Evolutionary conservation across 2,888 invertebrate genomes (phyloP).

Genomic region (Tenthredo mesomela): DNA sequence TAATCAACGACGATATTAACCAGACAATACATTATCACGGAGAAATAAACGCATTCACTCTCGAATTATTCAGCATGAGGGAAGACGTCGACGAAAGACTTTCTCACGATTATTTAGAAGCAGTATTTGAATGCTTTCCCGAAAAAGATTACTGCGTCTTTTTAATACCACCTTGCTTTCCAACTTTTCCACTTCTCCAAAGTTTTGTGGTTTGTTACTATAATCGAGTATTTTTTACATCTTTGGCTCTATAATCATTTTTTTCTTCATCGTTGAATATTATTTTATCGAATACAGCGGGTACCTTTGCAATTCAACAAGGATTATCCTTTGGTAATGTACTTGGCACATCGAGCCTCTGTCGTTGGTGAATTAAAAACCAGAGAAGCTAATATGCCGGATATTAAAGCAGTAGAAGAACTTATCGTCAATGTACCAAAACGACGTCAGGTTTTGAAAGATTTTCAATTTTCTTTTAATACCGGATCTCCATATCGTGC

Average conservation of each 20-base stretch:
- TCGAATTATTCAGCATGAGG: slow-evolving; percentile 82
- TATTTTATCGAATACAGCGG: slow-evolving; percentile 60
- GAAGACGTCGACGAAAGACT: slow-evolving; percentile 80
- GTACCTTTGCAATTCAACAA: slow-evolving; percentile 72
- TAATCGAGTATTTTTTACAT: neutral
- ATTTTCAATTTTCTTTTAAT: slow-evolving; percentile 64
- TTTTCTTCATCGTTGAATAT: no score
- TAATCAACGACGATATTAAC: neutral
- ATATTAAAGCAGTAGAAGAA: slow-evolving; percentile 59
- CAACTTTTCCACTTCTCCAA: slow-evolving; percentile 80
- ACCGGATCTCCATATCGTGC: slow-evolving; percentile 73
- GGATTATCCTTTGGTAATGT: slow-evolving; percentile 77
- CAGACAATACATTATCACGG: slow-evolving; percentile 74
- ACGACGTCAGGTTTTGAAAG: slow-evolving; percentile 58
- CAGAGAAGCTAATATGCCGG: slow-evolving; percentile 64
- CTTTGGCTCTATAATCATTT: neutral
- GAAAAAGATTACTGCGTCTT: slow-evolving; percentile 83
- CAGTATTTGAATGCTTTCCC: slow-evolving; percentile 85
- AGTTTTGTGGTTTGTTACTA: slow-evolving; percentile 79
- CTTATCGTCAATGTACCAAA: slow-evolving; percentile 65
- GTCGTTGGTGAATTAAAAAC: slow-evolving; percentile 63
- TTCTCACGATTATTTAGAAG: slow-evolving; percentile 81
- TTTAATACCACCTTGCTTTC: slow-evolving; percentile 80
- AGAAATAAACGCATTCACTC: slow-evolving; percentile 81
- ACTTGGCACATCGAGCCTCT: slow-evolving; percentile 76